Conservation (phyloP, 2,888 invertebrate genomes). For the Melinaea marsaeus region DNA sequence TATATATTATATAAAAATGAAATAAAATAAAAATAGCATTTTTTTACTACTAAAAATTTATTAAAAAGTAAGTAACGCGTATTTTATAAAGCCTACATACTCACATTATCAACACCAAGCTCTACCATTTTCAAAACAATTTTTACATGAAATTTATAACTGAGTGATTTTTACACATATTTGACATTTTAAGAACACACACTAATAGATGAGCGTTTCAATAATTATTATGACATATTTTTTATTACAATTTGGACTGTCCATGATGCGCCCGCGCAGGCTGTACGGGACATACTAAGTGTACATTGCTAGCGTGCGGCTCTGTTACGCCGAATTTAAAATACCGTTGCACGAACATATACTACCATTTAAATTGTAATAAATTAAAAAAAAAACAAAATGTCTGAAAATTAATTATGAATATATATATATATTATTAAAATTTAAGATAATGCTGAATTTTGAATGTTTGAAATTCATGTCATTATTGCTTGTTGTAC, state of each 20-base stretch:
- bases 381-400: slow-evolving; percentile 2
- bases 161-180: too few species aligned
- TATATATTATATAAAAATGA: too few species aligned
- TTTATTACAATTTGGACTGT: slow-evolving; percentile 39
- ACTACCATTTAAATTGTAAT: neutral
- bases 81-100: slow-evolving; percentile 2
- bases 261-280: slow-evolving; percentile 35
- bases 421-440: neutral
- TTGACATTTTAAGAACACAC: too few species aligned
- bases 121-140: slow-evolving; percentile 15
- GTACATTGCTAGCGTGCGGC: slow-evolving; percentile 22
- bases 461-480: slow-evolving; percentile 14
- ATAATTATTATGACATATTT: neutral
- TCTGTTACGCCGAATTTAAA: slow-evolving; percentile 24
- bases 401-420: slow-evolving; percentile 8
- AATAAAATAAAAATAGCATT: too few species aligned
- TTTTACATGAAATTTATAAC: neutral
- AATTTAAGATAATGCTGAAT: neutral
- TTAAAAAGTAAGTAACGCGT: too few species aligned
- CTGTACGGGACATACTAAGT: slow-evolving; percentile 27
- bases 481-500: neutral
- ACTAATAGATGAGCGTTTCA: too few species aligned
- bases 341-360: neutral
- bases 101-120: slow-evolving; percentile 18
- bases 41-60: too few species aligned